Conservation (phyloP, 2,888 invertebrate species). For the Adelognathus sp. region DNA sequence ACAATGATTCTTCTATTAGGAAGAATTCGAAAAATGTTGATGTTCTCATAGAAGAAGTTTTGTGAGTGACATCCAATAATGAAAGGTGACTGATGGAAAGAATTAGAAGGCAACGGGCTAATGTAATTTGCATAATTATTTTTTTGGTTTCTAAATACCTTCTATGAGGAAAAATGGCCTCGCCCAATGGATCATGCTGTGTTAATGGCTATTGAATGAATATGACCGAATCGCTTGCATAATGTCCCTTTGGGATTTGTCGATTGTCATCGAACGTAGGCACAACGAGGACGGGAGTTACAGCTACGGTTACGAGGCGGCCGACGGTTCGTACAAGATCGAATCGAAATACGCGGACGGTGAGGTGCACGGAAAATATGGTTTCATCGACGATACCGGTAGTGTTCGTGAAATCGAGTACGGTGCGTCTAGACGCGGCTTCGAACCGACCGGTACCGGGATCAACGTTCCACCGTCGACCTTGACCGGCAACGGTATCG, state of each 20-base stretch:
- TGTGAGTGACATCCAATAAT: no score
- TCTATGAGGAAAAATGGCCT: no score
- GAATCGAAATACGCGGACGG: conserved; percentile 93
- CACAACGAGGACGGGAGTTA: conserved; percentile 95
- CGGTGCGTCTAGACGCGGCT: conserved; percentile 91
- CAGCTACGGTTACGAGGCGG: conserved; percentile 93
- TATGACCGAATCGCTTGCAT: background rate
- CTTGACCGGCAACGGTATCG: conserved; percentile 81
- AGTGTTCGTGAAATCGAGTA: conserved; percentile 91
- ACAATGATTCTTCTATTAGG: no score
- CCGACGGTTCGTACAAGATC: conserved; percentile 93
- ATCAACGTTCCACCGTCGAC: conserved; percentile 94
- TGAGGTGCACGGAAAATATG: conserved; percentile 94
- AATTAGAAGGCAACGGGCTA: background rate
- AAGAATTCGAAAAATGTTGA: no score
- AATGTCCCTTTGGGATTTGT: background rate
- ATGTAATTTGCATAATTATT: no score
- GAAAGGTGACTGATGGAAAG: background rate
- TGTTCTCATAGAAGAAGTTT: no score
- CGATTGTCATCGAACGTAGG: conserved; percentile 74
- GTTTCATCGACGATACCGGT: conserved; percentile 92
- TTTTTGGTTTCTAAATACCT: no score
- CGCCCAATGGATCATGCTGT: no score
- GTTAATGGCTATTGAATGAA: no score
- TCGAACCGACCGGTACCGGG: conserved; percentile 89